Conservation (phyloP, 2,797 vertebrate species). For the Calcarius lapponicus region DNA sequence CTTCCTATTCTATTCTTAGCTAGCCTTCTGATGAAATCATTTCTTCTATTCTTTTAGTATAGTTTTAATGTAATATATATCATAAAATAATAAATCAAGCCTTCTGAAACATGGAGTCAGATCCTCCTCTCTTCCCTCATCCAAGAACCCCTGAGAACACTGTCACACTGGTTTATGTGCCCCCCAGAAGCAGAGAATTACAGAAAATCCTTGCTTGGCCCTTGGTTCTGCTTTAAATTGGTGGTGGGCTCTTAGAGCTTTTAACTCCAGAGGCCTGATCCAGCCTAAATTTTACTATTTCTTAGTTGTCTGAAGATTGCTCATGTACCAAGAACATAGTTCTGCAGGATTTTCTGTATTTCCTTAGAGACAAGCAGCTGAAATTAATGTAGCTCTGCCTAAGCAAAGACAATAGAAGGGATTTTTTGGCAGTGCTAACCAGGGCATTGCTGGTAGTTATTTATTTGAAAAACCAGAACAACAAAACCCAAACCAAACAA, state of each 20-base stretch:
- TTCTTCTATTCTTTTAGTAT: too few relatives aligned
- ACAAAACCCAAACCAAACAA: not conserved
- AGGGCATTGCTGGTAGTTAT: not conserved
- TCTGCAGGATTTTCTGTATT: not conserved
- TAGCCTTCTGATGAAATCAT: too few relatives aligned
- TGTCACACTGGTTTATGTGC: not conserved
- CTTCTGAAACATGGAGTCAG: too few relatives aligned
- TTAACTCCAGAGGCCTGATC: not conserved
- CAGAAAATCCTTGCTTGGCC: not conserved
- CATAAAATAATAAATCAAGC: too few relatives aligned
- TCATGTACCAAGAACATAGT: fast-evolving
- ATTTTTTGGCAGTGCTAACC: not conserved
- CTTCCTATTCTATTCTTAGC: too few relatives aligned
- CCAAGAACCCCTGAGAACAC: too few relatives aligned
- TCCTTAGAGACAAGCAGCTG: not conserved
- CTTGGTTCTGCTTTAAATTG: not conserved
- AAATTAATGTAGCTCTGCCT: not conserved
- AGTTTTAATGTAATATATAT: too few relatives aligned
- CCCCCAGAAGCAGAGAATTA: not conserved
- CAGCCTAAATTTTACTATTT: not conserved
- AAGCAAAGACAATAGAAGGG: not conserved
- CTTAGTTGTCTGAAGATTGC: not conserved
- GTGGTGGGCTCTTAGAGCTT: not conserved
- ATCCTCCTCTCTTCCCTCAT: too few relatives aligned
- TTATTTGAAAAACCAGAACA: not conserved